A percentile compares a stretch with the other conserved stretches of the same genome.
Evolutionary conservation across 2,797 vertebrate genomes (phyloP).

Genomic region (Neosilurus hyrtlii): DNA sequence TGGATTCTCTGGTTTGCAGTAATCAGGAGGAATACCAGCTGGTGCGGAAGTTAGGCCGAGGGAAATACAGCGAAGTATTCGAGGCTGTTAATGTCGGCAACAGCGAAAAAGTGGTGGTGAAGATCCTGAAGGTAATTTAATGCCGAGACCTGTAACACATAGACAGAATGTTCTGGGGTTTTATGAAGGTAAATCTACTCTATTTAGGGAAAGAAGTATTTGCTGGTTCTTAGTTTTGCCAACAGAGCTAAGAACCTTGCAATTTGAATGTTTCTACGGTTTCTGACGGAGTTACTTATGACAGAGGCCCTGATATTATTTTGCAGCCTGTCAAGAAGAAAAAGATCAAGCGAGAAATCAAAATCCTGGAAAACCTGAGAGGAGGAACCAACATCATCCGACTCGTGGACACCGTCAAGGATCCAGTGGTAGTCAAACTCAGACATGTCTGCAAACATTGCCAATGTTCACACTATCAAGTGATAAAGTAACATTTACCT

Average conservation of each 20-base stretch:
- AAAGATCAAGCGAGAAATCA: constrained; percentile 99
- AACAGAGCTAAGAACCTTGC: not conserved
- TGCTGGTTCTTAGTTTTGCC: not conserved
- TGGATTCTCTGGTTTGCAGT: constrained; percentile 67
- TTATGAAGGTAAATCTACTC: not conserved
- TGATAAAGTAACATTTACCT: not conserved
- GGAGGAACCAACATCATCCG: constrained; percentile 99
- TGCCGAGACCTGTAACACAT: not conserved
- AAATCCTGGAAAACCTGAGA: constrained; percentile 94
- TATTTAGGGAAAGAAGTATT: not conserved
- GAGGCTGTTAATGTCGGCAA: constrained; percentile 97
- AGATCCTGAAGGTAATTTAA: constrained; percentile 90
- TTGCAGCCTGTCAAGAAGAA: constrained; percentile 97
- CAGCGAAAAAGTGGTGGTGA: constrained; percentile 96
- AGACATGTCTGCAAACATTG: not conserved
- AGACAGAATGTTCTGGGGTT: not conserved
- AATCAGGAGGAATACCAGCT: constrained; percentile 98
- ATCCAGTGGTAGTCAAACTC: constrained; percentile 84
- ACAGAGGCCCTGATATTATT: constrained; percentile 4
- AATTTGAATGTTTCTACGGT: not conserved
- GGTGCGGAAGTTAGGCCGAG: constrained; percentile 92
- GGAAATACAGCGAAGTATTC: constrained; percentile 99
- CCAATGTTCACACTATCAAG: not conserved
- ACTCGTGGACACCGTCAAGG: constrained; percentile 97
- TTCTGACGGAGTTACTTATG: not conserved